Base-by-base conservation (phyloP, 2,888 invertebrate species). In the Junonia oenone region DNA sequence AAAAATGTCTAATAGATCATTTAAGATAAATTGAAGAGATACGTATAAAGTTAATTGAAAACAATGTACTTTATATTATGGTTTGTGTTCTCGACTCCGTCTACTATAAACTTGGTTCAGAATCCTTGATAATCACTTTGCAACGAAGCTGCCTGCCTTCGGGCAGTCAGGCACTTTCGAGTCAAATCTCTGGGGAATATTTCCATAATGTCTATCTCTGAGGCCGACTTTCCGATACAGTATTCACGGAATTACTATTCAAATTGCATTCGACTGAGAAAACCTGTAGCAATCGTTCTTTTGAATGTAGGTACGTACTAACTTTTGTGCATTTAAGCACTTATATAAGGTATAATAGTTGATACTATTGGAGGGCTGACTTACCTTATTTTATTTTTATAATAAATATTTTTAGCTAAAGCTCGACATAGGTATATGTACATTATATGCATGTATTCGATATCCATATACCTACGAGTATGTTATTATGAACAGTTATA, bases 31-130 rank as follows among this genome's bases (percentile, higher is more conserved):
- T 5, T 37, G 6, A 15, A 11, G 15, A 5, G 15, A 37, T 37
- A 15, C 6, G 4, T 17, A 38, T 11, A 8, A 19, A 19, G 19
- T 17, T 19, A 40, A 19, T n/a, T 19, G 11, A 19, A 40, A 38
- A 38, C 11, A 38, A 19, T 19, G 17, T 38, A 3, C 17, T 17
- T 17, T 5, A 0, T 19, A 11, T 38, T 38, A 19, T 11, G 38
- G n/a, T 13, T 40, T 19, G 19, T 40, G 1, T 5, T 19, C 38
- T 19, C 37, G 45, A 56, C 72, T 70, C 68, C 65, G 77, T 81
- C 78, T 76, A 55, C 59, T 72, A 76, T 76, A 78, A 78, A 78
- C 80, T 78, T 80, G 75, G 78, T 81, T 81, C 81, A 78, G 72
- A 78, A 77, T 78, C 71, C 76, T 70, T 72, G 70, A 79, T 78